Conservation (phyloP, 2,113 vertebrate species). For the Myotis yumanensis region DNA sequence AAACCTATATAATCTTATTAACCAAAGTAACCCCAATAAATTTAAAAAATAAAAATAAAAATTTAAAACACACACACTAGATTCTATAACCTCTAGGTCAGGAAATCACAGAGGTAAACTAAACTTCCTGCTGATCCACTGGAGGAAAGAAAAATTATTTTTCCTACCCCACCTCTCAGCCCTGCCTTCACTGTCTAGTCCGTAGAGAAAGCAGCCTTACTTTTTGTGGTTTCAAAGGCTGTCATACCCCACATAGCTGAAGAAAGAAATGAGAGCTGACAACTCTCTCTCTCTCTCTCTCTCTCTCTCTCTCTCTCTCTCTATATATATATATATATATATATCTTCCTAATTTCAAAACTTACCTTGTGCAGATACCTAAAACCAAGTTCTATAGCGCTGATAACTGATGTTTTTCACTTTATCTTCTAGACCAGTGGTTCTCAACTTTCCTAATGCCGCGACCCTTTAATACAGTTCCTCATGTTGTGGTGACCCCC, state of each 20-base stretch:
- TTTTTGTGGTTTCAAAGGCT: slow-evolving; percentile 34
- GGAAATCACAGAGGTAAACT: slow-evolving; percentile 2
- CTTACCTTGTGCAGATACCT: background rate
- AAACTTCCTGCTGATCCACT: background rate
- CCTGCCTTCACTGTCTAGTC: background rate
- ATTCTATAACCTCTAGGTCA: background rate
- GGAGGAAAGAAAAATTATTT: slow-evolving; percentile 19
- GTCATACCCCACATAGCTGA: background rate
- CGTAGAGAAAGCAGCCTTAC: background rate
- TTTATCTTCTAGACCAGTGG: background rate
- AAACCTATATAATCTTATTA: background rate
- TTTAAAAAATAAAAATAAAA: background rate
- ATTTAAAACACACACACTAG: background rate
- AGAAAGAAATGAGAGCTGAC: background rate
- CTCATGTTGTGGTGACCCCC: too few relatives aligned
- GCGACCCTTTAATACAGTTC: too few relatives aligned
- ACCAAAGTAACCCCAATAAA: background rate
- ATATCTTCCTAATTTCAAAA: slow-evolving; percentile 13
- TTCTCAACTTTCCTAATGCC: too few relatives aligned
- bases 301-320: too few relatives aligned
- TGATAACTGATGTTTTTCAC: slow-evolving; percentile 3
- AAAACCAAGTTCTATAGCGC: background rate
- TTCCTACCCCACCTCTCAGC: background rate
- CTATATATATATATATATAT: background rate
- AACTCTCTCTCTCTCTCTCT: background rate